Evolutionary conservation across 2,113 vertebrate genomes (phyloP), one percentile per base, ranked within the genome.

Genomic region (Echinops telfairi): DNA sequence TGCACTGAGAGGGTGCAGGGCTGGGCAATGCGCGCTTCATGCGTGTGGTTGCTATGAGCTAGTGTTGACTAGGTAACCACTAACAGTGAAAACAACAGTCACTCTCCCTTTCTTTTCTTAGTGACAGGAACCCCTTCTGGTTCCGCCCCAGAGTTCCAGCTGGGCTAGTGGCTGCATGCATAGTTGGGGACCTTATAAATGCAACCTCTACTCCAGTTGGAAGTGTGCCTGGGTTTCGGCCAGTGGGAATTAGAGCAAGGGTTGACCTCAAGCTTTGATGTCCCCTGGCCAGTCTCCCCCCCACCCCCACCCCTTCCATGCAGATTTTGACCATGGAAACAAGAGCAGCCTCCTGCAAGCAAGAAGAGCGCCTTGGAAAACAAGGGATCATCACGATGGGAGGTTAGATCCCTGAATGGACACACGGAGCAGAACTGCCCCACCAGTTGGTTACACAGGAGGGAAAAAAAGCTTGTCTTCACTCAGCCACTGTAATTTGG

Each of bases 371-470:
- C 15, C 64, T 36, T 15, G 10, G 36, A 38, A 83, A 43, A 31
- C 0, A 53, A 38, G 4, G 12, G 77, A 19, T 27, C 19, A 64
- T 23, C 58, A 2, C 3, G 25, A 16, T 2, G 2, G 68, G 43
- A 64, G 64, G 12, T 9, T 14, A 36, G 38, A 47, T 81, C 60
- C 89, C 89, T 2, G 11, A n/a, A 62, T 14, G 36, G 40, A 43
- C n/a, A 16, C 6, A 7, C 0, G 29, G 20, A 53, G 29, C 64
- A 11, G 2, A 33, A 76, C 14, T 6, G 11, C 25, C 43, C 36
- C 40, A 3, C 7, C 75, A 57, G 10, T 1, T 0, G 1, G n/a
- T 60, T 3, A 3, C 2, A 1, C 5, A 20, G 14, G 25, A 36
- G 60, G 47, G 17, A 19, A 19, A 62, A 75, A 2, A 9, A 9